Percentiles rank a stretch among this genome's conserved stretches.
Conservation (phyloP, 2,888 invertebrate genomes). For the Brenthis ino region DNA sequence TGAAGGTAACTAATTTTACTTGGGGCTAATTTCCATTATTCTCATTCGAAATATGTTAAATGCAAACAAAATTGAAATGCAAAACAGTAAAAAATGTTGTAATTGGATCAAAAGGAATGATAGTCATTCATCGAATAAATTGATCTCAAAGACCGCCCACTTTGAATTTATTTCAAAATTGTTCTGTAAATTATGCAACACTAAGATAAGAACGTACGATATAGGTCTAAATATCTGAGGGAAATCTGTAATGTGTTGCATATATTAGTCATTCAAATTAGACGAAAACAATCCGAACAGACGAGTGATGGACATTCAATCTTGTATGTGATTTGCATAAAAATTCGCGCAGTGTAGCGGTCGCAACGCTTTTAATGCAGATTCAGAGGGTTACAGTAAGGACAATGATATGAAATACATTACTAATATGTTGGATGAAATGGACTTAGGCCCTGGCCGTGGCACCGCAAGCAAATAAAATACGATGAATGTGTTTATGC, state of each 20-base stretch:
- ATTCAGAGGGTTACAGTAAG: constrained; percentile 61
- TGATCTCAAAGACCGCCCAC: constrained; percentile 25
- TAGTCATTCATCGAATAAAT: too few species aligned
- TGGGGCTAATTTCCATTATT: background rate
- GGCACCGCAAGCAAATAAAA: constrained; percentile 7
- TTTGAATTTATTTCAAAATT: constrained; percentile 35
- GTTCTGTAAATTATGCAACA: constrained; percentile 37
- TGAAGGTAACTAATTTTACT: background rate
- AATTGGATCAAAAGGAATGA: constrained; percentile 24
- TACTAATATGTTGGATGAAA: constrained; percentile 29
- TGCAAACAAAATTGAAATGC: background rate
- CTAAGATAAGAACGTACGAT: constrained; percentile 12
- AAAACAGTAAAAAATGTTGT: constrained; percentile 11
- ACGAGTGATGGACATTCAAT: constrained; percentile 76
- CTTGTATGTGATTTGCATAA: constrained; percentile 72
- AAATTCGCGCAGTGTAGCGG: constrained; percentile 58
- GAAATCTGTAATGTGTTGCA: constrained; percentile 44
- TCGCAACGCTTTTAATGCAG: constrained; percentile 72
- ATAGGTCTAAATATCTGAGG: constrained; percentile 23
- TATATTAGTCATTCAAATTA: constrained; percentile 76
- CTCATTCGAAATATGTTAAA: background rate
- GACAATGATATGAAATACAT: constrained; percentile 50
- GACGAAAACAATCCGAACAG: constrained; percentile 63
- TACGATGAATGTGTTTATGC: background rate
- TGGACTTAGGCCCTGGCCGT: constrained; percentile 9